Evolutionary conservation across 1,140 invertebrate genomes (phyloP).

Genomic region (Dreissena rostriformis): DNA sequence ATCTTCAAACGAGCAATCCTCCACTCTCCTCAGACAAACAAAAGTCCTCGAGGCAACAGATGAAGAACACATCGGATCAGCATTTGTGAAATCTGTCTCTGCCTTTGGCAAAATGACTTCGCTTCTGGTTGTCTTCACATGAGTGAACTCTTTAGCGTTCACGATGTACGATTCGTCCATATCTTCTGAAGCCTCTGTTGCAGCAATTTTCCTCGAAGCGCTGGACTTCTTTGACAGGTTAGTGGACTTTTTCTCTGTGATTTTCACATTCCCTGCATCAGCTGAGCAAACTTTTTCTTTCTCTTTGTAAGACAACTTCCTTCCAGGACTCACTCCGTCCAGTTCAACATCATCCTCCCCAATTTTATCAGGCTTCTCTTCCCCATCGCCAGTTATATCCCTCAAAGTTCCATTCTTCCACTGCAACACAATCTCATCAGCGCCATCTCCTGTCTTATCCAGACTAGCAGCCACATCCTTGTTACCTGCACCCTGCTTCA

Average conservation of each 20-base stretch:
- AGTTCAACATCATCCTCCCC: no score
- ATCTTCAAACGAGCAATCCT: constrained; percentile 48
- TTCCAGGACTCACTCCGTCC: no score
- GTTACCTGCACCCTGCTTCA: no score
- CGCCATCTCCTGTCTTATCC: neutral
- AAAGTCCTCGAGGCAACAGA: constrained; percentile 46
- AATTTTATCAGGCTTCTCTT: no score
- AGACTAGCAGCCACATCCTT: no score
- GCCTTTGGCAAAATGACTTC: constrained; percentile 12
- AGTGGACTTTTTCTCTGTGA: no score
- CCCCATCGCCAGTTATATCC: no score
- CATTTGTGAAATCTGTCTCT: neutral
- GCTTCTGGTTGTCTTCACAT: neutral
- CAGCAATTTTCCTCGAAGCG: no score
- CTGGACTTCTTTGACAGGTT: no score
- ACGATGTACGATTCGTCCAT: neutral
- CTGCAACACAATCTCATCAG: constrained; percentile 3
- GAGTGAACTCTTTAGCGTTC: neutral
- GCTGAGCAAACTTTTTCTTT: no score
- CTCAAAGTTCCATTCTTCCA: neutral
- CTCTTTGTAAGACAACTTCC: no score
- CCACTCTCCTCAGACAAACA: constrained; percentile 34
- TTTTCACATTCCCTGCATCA: no score
- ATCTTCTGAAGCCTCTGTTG: neutral
- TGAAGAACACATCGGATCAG: neutral